Base-by-base conservation (phyloP, 2,888 invertebrate genomes). In the Agriopis aurantiaria region DNA sequence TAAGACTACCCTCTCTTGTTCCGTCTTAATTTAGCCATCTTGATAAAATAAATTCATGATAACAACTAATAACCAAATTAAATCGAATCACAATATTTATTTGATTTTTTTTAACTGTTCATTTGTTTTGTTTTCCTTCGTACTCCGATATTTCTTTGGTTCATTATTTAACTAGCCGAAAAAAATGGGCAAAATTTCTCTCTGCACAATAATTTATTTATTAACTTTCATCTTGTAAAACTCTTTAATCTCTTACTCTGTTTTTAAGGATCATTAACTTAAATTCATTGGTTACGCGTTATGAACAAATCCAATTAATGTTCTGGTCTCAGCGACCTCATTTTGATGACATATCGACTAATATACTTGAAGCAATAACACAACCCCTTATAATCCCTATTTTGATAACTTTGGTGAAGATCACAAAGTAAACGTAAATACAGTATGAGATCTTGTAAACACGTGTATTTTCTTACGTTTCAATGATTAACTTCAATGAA, bases 341-440 rank as follows among this genome's bases (percentile, higher is more conserved):
- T 65, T 68, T 68, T 57, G 61, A 66, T 72, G 63, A 64, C 64
- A 64, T 60, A 53, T 61, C 45, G 60, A 58, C 60, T 68, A 67
- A 61, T 63, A 68, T 48, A 64, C 55, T 58, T 65, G 51, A 59
- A 58, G 55, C 52, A 65, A 65, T 61, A 65, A 61, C 65, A 56
- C 40, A 45, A 46, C 40, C 67, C 73, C 68, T 68, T 72, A 49
- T 75, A 74, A 73, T 73, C 73, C 69, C 41, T 68, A 68, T 70
- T 76, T 69, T 73, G 76, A 75, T 73, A 72, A 69, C 71, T 74
- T 71, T 72, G 72, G 71, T 69, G 70, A 73, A 73, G 68, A 64
- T 56, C 33, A 52, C 51, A 51, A 53, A 65, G 43, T 55, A 62
- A 52, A 52, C 33, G 56, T 64, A 67, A 53, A 56, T 45, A 23